Base-by-base conservation (phyloP, 2,888 invertebrate species). In the Perdita meconis region DNA sequence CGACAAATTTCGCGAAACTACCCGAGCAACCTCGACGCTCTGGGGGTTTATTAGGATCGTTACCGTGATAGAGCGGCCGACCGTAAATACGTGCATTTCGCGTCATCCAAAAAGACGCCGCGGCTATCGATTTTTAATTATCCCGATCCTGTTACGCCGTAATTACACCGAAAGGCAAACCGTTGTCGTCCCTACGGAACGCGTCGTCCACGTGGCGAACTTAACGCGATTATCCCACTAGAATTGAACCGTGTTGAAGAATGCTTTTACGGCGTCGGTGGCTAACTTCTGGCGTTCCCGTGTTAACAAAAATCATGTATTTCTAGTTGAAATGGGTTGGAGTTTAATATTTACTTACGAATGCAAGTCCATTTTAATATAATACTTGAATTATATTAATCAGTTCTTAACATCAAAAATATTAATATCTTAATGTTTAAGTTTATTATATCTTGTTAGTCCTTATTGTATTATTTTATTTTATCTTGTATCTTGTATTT, bases 81-180 rank as follows among this genome's bases (percentile, higher is more conserved):
- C 40, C 50, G 53, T 77, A 77, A 78, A 78, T 69, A 44, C 51
- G 67, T 36, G 30, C 24, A 55, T 69, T 57, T 61, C 34, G 19
- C 47, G 12, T 59, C 42, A 59, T 34, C 53, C 26, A 16, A 71
- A 67, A 68, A 56, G 55, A 16, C 47, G 38, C 1, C 26, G 47
- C 16, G 30, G 12, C 30, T 60, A 68, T 79, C 67, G 78, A 78
- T 78, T 70, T 77, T 78, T 77, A 69, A 77, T 77, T 53, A 78
- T 56, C 56, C 34, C 56, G 38, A 77, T 78, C 64, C 70, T 51
- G 42, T 77, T 77, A 76, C 59, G 5, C 13, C 47, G 55, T 68
- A 38, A 69, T 64, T 53, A 40, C 59, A 55, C 1, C 56, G 38
- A 65, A 55, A 68, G 55, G 34, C 47, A 8, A 44, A 60, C 64